Evolutionary conservation across 1,140 invertebrate species (phyloP), one percentile per base, ranked within the genome.

Genomic region (Cydia splendana): DNA sequence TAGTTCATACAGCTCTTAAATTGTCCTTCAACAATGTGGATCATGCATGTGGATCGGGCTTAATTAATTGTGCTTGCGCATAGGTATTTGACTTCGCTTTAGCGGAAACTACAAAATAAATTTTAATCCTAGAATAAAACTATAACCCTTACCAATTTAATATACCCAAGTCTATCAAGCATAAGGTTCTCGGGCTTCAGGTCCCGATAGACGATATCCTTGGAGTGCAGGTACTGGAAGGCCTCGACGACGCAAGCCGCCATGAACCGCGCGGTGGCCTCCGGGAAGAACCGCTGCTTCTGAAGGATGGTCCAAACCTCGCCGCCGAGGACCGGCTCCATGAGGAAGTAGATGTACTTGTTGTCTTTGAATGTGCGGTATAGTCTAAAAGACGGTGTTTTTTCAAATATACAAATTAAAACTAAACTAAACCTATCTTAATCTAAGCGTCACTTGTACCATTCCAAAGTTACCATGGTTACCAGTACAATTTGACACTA

Each of bases 321-420:
- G 15, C 99, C 99, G 6, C 99, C 99, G 57, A 99, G 95, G 89
- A 98, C 99, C 0, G 97, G 96, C 94, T 99, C 99, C 96, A 99
- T 97, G 51, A 99, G 91, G 94, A 99, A 99, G 90, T 99, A 99
- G 6, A 99, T 95, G 90, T 98, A 99, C 88, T 99, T 99, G 69
- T 94, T 95, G 93, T 99, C 98, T 88, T 98, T 97, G 91, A 97
- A 99, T 2, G 98, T 99, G 78, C 96, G 96, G 92, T 97, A 99
- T 73, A 99, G 94, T 85, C 98, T 98, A 87, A 78, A 79, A 83
- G 42, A 38, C 76, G 74, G 6, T 57, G 20, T 34, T 53, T n/a
- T n/a, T n/a, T n/a, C n/a, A n/a, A n/a, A n/a, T n/a, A n/a, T n/a
- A n/a, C n/a, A n/a, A n/a, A n/a, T n/a, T n/a, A n/a, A n/a, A n/a